Evolutionary conservation across 2,113 vertebrate genomes (phyloP), one percentile per base, ranked within the genome.

Genomic region (Ifrita kowaldi): DNA sequence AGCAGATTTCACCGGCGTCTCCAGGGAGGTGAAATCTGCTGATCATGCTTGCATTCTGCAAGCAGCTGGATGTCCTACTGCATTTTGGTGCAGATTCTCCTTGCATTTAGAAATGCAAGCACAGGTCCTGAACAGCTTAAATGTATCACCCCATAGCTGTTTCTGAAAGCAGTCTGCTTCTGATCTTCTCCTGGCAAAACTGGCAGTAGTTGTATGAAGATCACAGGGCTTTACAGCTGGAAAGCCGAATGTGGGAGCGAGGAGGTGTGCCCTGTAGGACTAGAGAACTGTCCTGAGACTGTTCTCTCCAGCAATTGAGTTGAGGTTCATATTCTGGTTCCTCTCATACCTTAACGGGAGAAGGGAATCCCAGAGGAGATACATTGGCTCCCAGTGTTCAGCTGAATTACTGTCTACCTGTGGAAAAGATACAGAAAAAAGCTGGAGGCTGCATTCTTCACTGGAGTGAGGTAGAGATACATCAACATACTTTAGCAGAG

Each of bases 371-470:
- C 37, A 35, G 8, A 84, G 49, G 83, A 84, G 44, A 20, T 50
- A 52, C 30, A 50, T 39, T 8, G 2, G 67, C 73, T 94, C 44
- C 68, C 37, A 19, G 60, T 55, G 60, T 80, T 87, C 2, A 11
- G 30, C 35, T 77, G 69, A 89, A 74, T 90, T 84, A 59, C 71
- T 57, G 74, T 55, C 65, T 77, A 3, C 65, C 39, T 93, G 85
- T 52, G 81, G 80, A 59, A 92, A 81, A 80, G 77, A 71, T n/a
- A 16, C 22, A 90, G 73, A 68, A 70, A 47, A 84, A 42, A 44
- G 84, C 63, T 17, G 71, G 68, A 69, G 84, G 67, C 79, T 90
- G 94, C 84, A 89, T 97, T 94, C 87, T 95, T 89, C 86, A 49
- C 50, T 90, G 83, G 60, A 88, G 69, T 84, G 94, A 96, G 53